A percentile compares a stretch with the other conserved stretches of the same genome.
Conservation (phyloP, 1,140 invertebrate genomes). For the Halesus radiatus region DNA sequence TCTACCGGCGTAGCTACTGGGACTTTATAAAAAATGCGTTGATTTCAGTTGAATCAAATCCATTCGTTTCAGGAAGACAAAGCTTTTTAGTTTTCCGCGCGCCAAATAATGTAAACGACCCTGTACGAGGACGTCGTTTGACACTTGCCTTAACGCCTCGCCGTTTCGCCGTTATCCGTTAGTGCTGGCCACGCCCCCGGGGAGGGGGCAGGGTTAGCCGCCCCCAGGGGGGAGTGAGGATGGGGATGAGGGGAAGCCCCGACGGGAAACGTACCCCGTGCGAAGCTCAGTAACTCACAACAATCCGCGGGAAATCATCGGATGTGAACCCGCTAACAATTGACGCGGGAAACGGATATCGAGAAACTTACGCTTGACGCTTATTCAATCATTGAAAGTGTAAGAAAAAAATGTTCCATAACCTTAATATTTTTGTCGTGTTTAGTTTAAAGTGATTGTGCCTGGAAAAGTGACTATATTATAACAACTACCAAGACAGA, state of each 20-base stretch:
- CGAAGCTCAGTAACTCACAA: conserved; percentile 34
- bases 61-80: background rate
- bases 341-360: conserved; percentile 8
- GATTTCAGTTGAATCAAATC: too few relatives aligned
- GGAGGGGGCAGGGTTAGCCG: too few relatives aligned
- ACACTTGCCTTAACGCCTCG: conserved; percentile 24
- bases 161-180: background rate
- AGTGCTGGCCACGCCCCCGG: background rate
- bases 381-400: too few relatives aligned
- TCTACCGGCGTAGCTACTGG: too few relatives aligned
- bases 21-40: too few relatives aligned
- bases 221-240: background rate
- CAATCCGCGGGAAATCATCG: conserved; percentile 35
- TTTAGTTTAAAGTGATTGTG: too few relatives aligned
- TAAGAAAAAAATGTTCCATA: too few relatives aligned
- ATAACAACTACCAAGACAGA: too few relatives aligned
- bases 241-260: background rate
- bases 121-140: conserved; percentile 12
- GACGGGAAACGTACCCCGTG: background rate
- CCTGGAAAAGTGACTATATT: too few relatives aligned
- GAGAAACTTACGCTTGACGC: background rate
- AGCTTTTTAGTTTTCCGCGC: conserved; percentile 11
- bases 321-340: background rate
- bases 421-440: background rate
- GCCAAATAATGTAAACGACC: conserved; percentile 21